Base-by-base conservation (phyloP, 2,888 invertebrate species). In the Octodonta nipae region DNA sequence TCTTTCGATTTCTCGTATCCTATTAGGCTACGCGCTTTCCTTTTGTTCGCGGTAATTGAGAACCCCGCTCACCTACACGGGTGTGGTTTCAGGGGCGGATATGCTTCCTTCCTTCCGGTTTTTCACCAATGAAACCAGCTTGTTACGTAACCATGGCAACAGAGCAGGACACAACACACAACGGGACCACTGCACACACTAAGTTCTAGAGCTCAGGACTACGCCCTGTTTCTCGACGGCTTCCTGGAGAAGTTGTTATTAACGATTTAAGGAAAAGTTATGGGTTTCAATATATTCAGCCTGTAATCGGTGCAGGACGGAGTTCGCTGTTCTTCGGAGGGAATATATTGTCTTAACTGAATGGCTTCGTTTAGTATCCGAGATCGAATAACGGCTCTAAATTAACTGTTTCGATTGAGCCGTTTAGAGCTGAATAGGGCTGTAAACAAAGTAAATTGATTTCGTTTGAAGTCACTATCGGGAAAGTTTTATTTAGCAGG, bases 121-220 rank as follows among this genome's bases (percentile, higher is more conserved):
- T 16, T 14, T 28, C 13, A 15, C 28, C 28, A 28, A 28, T 28
- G 28, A 16, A 15, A 28, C 28, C 5, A 15, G 14, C 28, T 28
- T 28, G 16, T 28, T 28, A 28, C 28, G 28, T 28, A 28, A 28
- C 28, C 28, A 28, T 28, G 28, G 28, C 8, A 15, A 28, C 28
- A 12, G 5, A 10, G 12, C 28, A 12, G 28, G 22, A 22, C 11
- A 22, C 11, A 10, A n/a, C 22, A 11, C 22, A 22, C 22, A 11
- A n/a, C n/a, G n/a, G n/a, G n/a, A n/a, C n/a, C n/a, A n/a, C n/a
- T n/a, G n/a, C n/a, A n/a, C n/a, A n/a, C n/a, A n/a, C n/a, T n/a
- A n/a, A n/a, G n/a, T n/a, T n/a, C n/a, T n/a, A n/a, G n/a, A n/a
- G n/a, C n/a, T 22, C n/a, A 22, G 22, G 22, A 11, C 22, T n/a